Conservation (phyloP, 2,888 invertebrate genomes). For the Campaea margaritaria region DNA sequence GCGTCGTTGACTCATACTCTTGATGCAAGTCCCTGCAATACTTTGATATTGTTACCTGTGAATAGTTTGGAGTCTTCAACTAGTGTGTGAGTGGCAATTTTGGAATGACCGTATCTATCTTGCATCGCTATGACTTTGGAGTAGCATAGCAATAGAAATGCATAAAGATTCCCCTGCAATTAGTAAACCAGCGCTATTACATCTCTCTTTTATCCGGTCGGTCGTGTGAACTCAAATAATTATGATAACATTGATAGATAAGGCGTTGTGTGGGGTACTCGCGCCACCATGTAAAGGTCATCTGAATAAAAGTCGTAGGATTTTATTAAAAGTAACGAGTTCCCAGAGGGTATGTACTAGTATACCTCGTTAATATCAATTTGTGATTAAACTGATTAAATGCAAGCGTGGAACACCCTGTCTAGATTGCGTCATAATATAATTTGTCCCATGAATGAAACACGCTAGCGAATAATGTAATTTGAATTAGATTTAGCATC, state of each 20-base stretch:
- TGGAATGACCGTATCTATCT: background rate
- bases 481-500: constrained; percentile 43
- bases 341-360: constrained; percentile 23
- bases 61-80: background rate
- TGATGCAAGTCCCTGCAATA: constrained; percentile 41
- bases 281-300: too few relatives aligned
- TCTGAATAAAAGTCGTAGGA: constrained; percentile 17
- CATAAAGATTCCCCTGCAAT: constrained; percentile 1
- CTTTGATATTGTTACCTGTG: constrained; percentile 11
- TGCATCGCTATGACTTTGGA: background rate
- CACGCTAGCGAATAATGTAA: constrained; percentile 44
- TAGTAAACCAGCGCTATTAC: too few relatives aligned
- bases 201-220: too few relatives aligned
- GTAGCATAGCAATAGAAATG: background rate
- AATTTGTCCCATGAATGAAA: constrained; percentile 52
- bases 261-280: too few relatives aligned
- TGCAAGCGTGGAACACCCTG: constrained; percentile 30
- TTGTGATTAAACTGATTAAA: constrained; percentile 53
- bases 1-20: constrained; percentile 54
- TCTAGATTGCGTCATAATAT: constrained; percentile 54
- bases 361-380: constrained; percentile 47
- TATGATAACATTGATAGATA: too few relatives aligned
- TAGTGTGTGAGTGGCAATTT: background rate
- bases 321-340: constrained; percentile 34
- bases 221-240: too few relatives aligned